These are phyloP conservation scores for Cantharis nigra DNA, from an alignment of 2,888 invertebrate genomes.

Conservation along the genomic window DNA sequence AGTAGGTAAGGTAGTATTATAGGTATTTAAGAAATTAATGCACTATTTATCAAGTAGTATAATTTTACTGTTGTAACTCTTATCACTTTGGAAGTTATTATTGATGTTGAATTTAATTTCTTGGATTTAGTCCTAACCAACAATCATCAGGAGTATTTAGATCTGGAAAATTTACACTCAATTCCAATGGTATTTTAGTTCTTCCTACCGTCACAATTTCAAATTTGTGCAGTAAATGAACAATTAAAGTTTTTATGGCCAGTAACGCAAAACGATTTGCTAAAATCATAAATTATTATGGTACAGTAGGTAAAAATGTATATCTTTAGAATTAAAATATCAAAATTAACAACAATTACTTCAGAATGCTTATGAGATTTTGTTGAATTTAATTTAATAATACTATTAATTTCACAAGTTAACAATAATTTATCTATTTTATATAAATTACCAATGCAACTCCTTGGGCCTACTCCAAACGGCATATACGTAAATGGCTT, in stretches of 20 bases:
- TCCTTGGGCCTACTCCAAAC: constrained; percentile 61
- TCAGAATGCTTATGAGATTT: too few species aligned
- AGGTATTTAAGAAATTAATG: too few species aligned
- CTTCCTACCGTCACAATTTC: constrained; percentile 39
- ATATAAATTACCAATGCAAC: constrained; percentile 49
- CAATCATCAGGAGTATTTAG: constrained; percentile 39
- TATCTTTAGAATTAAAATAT: too few species aligned
- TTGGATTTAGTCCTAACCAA: constrained; percentile 39
- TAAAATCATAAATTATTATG: constrained; percentile 7
- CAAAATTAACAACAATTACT: too few species aligned
- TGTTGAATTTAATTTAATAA: too few species aligned
- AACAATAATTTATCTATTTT: too few species aligned
- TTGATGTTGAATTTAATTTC: background rate
- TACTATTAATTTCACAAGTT: too few species aligned
- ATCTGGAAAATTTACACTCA: constrained; percentile 31
- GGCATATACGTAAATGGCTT: constrained; percentile 51
- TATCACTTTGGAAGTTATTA: background rate
- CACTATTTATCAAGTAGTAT: too few species aligned
- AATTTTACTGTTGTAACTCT: too few species aligned
- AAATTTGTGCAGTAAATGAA: constrained; percentile 38
- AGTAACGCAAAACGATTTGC: constrained; percentile 34
- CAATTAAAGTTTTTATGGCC: constrained; percentile 36
- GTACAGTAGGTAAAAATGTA: background rate
- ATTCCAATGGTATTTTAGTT: constrained; percentile 39
- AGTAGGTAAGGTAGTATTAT: too few species aligned